A percentile compares a stretch with the other conserved stretches of the same genome.
Evolutionary conservation across 2,888 invertebrate species (phyloP).

Genomic region (Blastobasis lacticolella): DNA sequence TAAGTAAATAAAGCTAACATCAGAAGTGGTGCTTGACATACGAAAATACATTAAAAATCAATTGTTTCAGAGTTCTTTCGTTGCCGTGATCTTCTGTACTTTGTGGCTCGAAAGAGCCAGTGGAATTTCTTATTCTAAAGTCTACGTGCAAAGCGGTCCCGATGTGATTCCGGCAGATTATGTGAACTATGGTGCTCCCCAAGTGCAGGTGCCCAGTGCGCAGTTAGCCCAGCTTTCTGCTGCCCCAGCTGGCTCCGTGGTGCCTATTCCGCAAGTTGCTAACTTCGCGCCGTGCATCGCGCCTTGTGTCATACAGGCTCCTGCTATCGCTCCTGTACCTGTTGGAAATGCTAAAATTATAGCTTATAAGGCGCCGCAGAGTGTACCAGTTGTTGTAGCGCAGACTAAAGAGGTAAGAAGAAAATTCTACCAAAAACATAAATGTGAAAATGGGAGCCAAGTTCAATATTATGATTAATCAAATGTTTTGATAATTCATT

Average conservation of each 20-base stretch:
- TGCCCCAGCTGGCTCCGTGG: slow-evolving; percentile 28
- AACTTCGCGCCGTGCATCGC: slow-evolving; percentile 42
- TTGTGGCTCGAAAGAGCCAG: slow-evolving; percentile 18
- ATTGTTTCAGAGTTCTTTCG: slow-evolving; percentile 36
- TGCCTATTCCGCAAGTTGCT: slow-evolving; percentile 27
- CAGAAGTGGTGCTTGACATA: background rate
- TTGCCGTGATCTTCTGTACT: slow-evolving; percentile 25
- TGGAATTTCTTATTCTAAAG: slow-evolving; percentile 46
- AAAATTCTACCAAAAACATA: background rate
- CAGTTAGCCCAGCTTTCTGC: slow-evolving; percentile 38
- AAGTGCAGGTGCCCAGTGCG: slow-evolving; percentile 23
- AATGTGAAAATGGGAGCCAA: too few species aligned
- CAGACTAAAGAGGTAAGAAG: slow-evolving; percentile 38
- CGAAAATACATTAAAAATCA: slow-evolving; percentile 3
- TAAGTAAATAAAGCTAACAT: slow-evolving; percentile 33
- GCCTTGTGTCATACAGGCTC: slow-evolving; percentile 45
- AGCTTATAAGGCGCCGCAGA: slow-evolving; percentile 37
- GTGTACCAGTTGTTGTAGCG: slow-evolving; percentile 37
- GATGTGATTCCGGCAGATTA: slow-evolving; percentile 34
- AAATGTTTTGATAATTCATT: too few species aligned
- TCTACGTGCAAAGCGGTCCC: slow-evolving; percentile 43
- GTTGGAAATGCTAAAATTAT: slow-evolving; percentile 36
- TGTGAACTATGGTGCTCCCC: slow-evolving; percentile 40
- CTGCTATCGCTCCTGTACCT: slow-evolving; percentile 27
- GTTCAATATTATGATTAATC: too few species aligned